Conservation (phyloP, 2,113 vertebrate genomes). For the Engystomops pustulosus region DNA sequence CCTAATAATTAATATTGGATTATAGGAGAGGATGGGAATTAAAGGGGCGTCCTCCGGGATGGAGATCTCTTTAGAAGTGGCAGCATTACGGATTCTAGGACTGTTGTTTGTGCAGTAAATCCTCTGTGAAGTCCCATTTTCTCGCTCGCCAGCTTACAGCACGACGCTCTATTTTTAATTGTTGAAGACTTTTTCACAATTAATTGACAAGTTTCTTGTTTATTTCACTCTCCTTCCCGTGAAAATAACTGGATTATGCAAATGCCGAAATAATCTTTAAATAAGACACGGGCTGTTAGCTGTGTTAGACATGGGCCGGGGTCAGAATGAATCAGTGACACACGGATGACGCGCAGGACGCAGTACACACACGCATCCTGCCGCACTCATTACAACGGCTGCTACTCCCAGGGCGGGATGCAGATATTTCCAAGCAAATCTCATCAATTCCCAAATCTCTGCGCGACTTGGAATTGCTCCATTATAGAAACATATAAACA, state of each 20-base stretch:
- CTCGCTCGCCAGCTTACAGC: no score
- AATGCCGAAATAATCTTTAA: conserved; percentile 51
- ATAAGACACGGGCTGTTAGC: conserved; percentile 42
- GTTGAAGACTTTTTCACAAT: conserved; percentile 5
- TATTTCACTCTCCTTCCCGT: conserved; percentile 20
- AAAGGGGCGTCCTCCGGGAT: background rate
- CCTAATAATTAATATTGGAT: background rate
- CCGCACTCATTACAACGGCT: background rate
- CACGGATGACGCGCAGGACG: conserved; percentile 3
- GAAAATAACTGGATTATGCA: conserved; percentile 48
- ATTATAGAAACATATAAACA: conserved; percentile 41
- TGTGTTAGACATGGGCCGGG: background rate
- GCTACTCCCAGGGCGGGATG: conserved; percentile 41
- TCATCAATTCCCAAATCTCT: background rate
- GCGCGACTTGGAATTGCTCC: background rate
- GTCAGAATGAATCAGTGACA: conserved; percentile 25
- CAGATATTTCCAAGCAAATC: conserved; percentile 25
- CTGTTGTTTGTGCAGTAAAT: conserved; percentile 15
- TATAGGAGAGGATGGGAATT: background rate
- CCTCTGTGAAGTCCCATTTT: background rate
- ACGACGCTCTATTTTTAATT: conserved; percentile 13
- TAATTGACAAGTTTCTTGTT: conserved; percentile 42
- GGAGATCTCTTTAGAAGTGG: background rate
- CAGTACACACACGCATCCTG: background rate
- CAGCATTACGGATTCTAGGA: background rate